Base-by-base conservation (phyloP, 2,888 invertebrate species). In the Trachelus iudaicus region DNA sequence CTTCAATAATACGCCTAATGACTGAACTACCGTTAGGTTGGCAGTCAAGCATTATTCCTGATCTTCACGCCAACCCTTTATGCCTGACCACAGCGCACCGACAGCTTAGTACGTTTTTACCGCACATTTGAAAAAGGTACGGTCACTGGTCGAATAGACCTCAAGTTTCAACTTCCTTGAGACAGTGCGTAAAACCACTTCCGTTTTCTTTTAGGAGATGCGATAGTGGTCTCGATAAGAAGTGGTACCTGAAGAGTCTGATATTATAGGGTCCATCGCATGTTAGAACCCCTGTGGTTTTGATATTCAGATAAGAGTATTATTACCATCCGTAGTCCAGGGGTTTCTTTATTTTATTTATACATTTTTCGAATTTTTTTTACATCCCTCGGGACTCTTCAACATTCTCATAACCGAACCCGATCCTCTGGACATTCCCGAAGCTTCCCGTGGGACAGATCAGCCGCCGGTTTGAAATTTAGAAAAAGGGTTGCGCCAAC, bases 11-110 rank as follows among this genome's bases (percentile, higher is more conserved):
- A 83, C 76, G 78, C 81, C 85, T 88, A 88, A 88, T 88, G 85
- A 83, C 83, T 76, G 79, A 75, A 82, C 82, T 85, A 86, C 87
- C 87, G 85, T 87, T 87, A 85, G 83, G 82, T 84, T 85, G 23
- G 56, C 23, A 79, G 82, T 82, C 84, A 82, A 81, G 77, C 81
- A 88, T 87, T 89, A 87, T 87, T 83, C 83, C 82, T 84, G 83
- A 89, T 87, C 88, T 88, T 87, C 87, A 89, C 86, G 86, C 87
- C 82, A 86, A 84, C 86, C 88, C 86, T 87, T 85, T 81, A 78
- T 77, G 79, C 69, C 80, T 69, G 69, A 77, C 68, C 74, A 34
- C 77, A 73, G 77, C 77, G 73, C n/a, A 37, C 35, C 33, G 75
- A 74, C 71, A 75, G 75, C 37, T 69, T 35, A 77, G 68, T 75